Evolutionary conservation across 2,888 invertebrate species (phyloP).

Genomic region (Euspilapteryx auroguttella): DNA sequence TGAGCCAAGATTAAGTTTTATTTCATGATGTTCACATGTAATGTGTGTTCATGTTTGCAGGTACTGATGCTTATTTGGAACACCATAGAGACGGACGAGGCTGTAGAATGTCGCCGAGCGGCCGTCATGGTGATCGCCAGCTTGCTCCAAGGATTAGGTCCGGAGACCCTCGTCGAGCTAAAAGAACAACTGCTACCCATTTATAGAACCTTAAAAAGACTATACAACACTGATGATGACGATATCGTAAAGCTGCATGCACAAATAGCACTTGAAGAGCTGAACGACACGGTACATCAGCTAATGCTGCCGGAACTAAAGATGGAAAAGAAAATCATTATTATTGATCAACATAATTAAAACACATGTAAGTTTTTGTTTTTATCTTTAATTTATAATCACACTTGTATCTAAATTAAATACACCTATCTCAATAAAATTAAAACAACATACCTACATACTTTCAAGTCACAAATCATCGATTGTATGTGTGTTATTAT

Average conservation of each 20-base stretch:
- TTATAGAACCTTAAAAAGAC: constrained; percentile 69
- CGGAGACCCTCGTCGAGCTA: constrained; percentile 66
- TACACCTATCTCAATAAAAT: no score
- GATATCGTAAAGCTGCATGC: constrained; percentile 70
- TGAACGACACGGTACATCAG: constrained; percentile 67
- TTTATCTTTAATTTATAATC: no score
- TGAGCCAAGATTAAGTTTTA: no score
- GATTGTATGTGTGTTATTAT: no score
- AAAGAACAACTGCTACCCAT: constrained; percentile 68
- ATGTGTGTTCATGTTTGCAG: no score
- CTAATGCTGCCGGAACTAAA: constrained; percentile 61
- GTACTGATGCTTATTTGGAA: constrained; percentile 70
- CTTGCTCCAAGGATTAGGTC: constrained; percentile 74
- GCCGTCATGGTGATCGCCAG: constrained; percentile 77
- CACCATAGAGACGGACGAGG: constrained; percentile 70
- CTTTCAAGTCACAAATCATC: no score
- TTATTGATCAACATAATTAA: constrained; percentile 22
- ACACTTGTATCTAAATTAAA: no score
- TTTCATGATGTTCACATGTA: no score
- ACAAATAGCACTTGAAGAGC: constrained; percentile 75
- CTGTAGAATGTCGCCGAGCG: constrained; percentile 74
- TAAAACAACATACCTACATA: no score
- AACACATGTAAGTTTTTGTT: no score
- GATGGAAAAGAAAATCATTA: constrained; percentile 60
- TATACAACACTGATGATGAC: constrained; percentile 69